Evolutionary conservation across 37 sponge, comb jelly and placozoan species (phyloP).

Genomic region (Halichondria panicea): DNA sequence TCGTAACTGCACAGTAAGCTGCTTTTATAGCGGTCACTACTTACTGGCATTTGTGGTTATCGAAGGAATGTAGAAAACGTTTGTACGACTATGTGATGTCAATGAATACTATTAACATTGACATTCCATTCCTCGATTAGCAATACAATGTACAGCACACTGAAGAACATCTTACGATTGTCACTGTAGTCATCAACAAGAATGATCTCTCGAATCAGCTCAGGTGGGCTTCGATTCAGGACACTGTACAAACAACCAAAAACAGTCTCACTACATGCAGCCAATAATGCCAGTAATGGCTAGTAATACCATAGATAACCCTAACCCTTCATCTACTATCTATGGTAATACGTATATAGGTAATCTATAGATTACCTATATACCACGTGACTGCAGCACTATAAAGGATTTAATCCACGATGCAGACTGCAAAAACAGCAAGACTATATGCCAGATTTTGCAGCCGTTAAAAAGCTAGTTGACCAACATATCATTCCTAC

Average conservation of each 20-base stretch:
- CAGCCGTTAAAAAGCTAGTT: too few species aligned
- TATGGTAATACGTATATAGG: too few species aligned
- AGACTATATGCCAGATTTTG: too few species aligned
- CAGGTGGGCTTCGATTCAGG: slow-evolving; percentile 81
- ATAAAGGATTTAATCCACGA: too few species aligned
- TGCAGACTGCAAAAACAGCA: too few species aligned
- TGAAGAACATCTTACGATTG: slow-evolving; percentile 60
- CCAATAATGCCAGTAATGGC: too few species aligned
- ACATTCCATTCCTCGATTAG: neutral
- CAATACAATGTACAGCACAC: neutral
- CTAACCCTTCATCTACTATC: too few species aligned
- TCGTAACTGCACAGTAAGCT: neutral
- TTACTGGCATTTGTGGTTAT: neutral
- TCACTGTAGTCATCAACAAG: slow-evolving; percentile 97
- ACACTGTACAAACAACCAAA: slow-evolving; percentile 55
- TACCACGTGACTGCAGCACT: too few species aligned
- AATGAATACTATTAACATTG: neutral
- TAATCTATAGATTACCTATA: too few species aligned
- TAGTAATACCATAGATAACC: neutral
- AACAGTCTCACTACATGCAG: neutral
- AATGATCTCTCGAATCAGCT: slow-evolving; percentile 88
- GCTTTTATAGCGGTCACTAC: neutral
- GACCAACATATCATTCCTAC: too few species aligned
- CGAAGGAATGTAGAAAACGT: neutral
- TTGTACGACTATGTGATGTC: neutral